Base-by-base conservation (phyloP, 2,113 vertebrate species). In the Ginglymostoma cirratum region DNA sequence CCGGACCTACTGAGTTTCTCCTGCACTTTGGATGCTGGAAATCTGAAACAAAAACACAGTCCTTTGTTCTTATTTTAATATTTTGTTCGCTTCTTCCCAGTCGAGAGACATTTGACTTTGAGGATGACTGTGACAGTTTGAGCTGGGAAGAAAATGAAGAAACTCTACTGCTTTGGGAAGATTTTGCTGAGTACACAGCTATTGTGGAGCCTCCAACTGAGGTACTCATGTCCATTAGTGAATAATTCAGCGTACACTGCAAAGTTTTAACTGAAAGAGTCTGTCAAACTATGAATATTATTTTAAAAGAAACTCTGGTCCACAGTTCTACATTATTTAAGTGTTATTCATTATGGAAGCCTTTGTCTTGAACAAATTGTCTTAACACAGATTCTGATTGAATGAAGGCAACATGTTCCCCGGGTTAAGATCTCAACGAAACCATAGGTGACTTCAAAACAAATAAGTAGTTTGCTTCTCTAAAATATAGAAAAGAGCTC, bases 111-210 rank as follows among this genome's bases (percentile, higher is more conserved):
- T 99, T 99, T 0, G 99, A 99, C 86, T 98, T 99, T 10, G 98
- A 98, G 78, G 99, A 99, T 0, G 99, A 99, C 97, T 99, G 99
- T 27, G 99, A 99, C 97, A 99, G 99, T 96, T 97, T 99, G 97
- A 99, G 98, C 0, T 99, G 99, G 99, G 99, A 99, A 87, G 99
- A 99, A 96, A 99, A 99, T 0, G 99, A 99, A 96, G 99, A 99
- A 78, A 99, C 99, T 0, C 96, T 99, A 96, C 97, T 99, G 92
- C 98, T 99, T 3, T 99, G 99, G 99, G 99, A 99, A 94, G 99
- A 99, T 96, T 99, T 99, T 96, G 97, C 98, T 34, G 99, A 99
- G 97, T 99, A 99, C 97, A 99, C 99, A 48, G 97, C 98, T 0
- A 97, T 98, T 0, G 96, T 97, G 0, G 97, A 78, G 98, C 96